Evolutionary conservation across 92 coral and sea anemone species (phyloP).

Genomic region (Paragorgia papillata): DNA sequence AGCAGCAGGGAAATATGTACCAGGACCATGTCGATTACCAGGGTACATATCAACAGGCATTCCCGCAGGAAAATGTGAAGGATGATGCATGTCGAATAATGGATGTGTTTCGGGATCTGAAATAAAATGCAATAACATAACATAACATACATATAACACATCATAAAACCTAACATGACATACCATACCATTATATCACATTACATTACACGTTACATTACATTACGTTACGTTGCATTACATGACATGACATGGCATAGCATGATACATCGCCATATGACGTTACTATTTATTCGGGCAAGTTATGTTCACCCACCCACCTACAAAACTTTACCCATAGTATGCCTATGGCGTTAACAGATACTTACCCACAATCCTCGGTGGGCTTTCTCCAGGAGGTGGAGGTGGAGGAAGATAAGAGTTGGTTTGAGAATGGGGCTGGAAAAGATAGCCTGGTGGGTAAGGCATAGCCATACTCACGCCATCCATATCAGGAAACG

Average conservation of each 20-base stretch:
- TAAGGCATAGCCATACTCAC: constrained; percentile 19
- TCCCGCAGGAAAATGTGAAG: constrained; percentile 54
- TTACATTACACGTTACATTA: too few relatives aligned
- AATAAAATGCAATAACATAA: not conserved
- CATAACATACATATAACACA: not conserved
- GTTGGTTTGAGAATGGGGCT: constrained; percentile 46
- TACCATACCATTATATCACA: too few relatives aligned
- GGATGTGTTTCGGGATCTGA: constrained; percentile 61
- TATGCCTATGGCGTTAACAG: too few relatives aligned
- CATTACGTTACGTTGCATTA: too few relatives aligned
- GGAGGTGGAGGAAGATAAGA: constrained; percentile 92
- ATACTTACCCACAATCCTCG: not conserved
- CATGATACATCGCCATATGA: too few relatives aligned
- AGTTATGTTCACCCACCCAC: too few relatives aligned
- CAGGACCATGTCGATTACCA: not conserved
- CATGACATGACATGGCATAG: too few relatives aligned
- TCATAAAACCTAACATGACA: too few relatives aligned
- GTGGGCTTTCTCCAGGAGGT: constrained; percentile 93
- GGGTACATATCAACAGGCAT: not conserved
- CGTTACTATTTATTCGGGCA: too few relatives aligned
- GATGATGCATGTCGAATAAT: constrained; percentile 18
- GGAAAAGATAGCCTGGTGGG: constrained; percentile 8
- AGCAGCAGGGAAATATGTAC: constrained; percentile 2
- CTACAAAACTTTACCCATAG: too few relatives aligned
- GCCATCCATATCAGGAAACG: not conserved